Conservation (phyloP, 2,888 invertebrate genomes). For the Steinernema carpocapsae region DNA sequence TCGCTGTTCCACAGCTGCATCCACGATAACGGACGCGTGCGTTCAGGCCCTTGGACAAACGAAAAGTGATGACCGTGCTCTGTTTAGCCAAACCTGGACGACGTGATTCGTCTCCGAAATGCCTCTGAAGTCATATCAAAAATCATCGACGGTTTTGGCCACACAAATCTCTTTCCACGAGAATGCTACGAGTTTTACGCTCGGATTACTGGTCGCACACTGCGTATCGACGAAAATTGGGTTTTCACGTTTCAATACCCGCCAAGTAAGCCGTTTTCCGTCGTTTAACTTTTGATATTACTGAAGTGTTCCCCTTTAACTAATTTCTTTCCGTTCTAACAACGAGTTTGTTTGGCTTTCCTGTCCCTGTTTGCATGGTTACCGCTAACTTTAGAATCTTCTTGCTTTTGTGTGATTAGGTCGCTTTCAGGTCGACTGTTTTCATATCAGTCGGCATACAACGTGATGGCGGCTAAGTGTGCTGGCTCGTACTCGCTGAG, state of each 20-base stretch:
- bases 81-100: conserved; percentile 87
- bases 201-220: conserved; percentile 86
- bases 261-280: conserved; percentile 59
- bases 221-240: conserved; percentile 92
- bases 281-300: neutral
- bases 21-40: conserved; percentile 80
- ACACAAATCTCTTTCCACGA: conserved; percentile 88
- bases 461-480: conserved; percentile 53
- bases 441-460: conserved; percentile 50
- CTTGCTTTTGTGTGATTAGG: conserved; percentile 34
- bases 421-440: conserved; percentile 36
- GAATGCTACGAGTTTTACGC: conserved; percentile 87
- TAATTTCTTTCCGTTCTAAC: too few species aligned
- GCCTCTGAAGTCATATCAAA: conserved; percentile 95
- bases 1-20: conserved; percentile 95
- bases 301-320: neutral
- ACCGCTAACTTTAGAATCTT: neutral
- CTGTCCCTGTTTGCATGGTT: conserved; percentile 25
- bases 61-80: neutral
- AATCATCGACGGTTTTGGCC: conserved; percentile 75
- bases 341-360: neutral
- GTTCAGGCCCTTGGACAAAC: conserved; percentile 6
- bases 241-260: conserved; percentile 81
- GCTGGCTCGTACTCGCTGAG: conserved; percentile 53
- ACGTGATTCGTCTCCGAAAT: conserved; percentile 86